Evolutionary conservation across 1,140 invertebrate species (phyloP), one percentile per base, ranked within the genome.

Genomic region (Microvelia longipes): DNA sequence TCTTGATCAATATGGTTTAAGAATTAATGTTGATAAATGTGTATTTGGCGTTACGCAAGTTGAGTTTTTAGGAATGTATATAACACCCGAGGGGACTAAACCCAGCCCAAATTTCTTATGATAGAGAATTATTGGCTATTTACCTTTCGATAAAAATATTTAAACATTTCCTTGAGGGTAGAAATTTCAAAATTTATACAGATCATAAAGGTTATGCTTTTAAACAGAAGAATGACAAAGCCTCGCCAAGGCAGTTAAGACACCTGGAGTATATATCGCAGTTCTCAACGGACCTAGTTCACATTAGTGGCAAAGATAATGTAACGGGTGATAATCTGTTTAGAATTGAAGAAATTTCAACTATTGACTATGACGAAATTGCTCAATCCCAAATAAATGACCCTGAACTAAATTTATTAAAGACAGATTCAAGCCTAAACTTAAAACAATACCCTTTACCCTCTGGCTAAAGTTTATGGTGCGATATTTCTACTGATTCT

Each of bases 201-300:
- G 80, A 83, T 65, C 81, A 82, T 67, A 79, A 78, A 68, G 0
- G 69, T 68, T 68, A 50, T 27, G 35, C 67, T 60, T 77, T 80
- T 66, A n/a, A 68, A 1, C 75, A 78, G 70, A 76, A 76, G 29
- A 29, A 62, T 11, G 71, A 76, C 1, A 75, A 76, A 68, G 68
- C 69, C 27, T 74, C 75, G 1, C 77, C 75, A 1, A 28, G 74
- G 2, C 78, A 79, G 71, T 72, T 73, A 14, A 67, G 75, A 19
- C 71, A 79, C 24, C 69, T 80, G 5, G 71, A 76, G 25, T 79
- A 72, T 67, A 77, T 79, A 13, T 61, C 67, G 0, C 74, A 79
- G 68, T 79, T 77, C 66, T 71, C 75, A 72, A 76, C 72, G 72
- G 76, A 72, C 76, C 77, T 80, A 15, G 71, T 71, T 11, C 76